Base-by-base conservation (phyloP, 2,113 vertebrate genomes). In the Pseudorasbora parva region DNA sequence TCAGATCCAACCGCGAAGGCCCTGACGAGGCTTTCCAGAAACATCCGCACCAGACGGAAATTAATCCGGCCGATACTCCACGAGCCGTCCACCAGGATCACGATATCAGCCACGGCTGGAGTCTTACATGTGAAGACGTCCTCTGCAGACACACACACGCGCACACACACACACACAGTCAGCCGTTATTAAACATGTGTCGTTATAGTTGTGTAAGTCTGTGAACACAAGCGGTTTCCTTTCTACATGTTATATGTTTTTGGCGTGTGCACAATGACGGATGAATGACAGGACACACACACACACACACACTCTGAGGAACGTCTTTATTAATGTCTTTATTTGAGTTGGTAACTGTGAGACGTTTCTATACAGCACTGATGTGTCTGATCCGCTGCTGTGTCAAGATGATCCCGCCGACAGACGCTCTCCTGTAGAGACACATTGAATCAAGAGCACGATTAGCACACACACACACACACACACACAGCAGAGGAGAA, bases 31-130 rank as follows among this genome's bases (percentile, higher is more conserved):
- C 96, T 98, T 89, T 98, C 97, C 91, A 99, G 92, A 91, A 99
- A 99, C 0, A 94, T 92, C 2, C 98, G 94, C 81, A 99, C 97
- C 19, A 99, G 94, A 57, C 96, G 92, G 93, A 99, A 99, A 92
- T 99, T 99, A 89, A 96, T 95, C 83, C 98, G 94, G 5, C 98
- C 98, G 71, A 99, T 99, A 45, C 98, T 99, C 98, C 98, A 99
- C 2, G 98, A 99, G 1, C 98, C 98, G 69, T 99, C 98, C 2
- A 99, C 96, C 87, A 99, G 93, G 81, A 99, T 97, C 37, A 99
- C 97, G 1, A 99, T 97, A 90, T 99, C 98, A 0, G 98, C 94
- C 5, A 96, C 89, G 5, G 97, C 95, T 45, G 96, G 91, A 2
- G 93, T 95, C 91, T 94, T 93, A 90, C 98, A 99, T 25, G 91